Base-by-base conservation (phyloP, 2,797 vertebrate species). In the Botia kubotai region DNA sequence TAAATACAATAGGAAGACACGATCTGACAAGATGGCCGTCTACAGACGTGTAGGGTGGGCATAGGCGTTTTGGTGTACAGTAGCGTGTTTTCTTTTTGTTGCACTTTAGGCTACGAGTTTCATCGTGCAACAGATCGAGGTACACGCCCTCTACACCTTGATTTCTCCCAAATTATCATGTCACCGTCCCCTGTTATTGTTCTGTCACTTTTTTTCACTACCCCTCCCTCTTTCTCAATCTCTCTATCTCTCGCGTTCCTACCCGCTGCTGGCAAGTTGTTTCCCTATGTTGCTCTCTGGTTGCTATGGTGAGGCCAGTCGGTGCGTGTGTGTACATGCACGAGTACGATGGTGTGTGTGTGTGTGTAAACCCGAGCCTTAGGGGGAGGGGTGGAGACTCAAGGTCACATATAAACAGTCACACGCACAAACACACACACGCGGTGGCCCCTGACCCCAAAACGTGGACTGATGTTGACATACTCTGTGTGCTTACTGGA, bases 241-340 rank as follows among this genome's bases (percentile, higher is more conserved):
- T 81, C 88, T 86, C 76, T 87, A 11, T 46, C 43, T 46, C 43
- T 46, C 10, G 11, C 91, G 93, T 89, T 83, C 17, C 87, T 88
- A 94, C 90, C 93, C 90, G 90, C 89, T 90, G 91, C 92, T 90
- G 94, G 92, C 94, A 95, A 95, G 92, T 95, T 96, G 96, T 95
- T 96, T 95, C 92, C 76, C 91, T 95, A 90, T 97, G 95, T 96
- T 97, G 96, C 95, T 96, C 85, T 93, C 88, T 89, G 72, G 94
- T 97, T 97, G 94, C 96, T 94, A 97, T 96, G 95, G 96, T 91
- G 95, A 97, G 95, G 88, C 93, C 92, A 94, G 93, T 93, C 90
- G 73, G 87, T 93, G 89, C 93, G 91, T 92, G 93, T 93, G 82
- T 70, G 75, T 84, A 81, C 76, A 79, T 77, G 86, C 74, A 80